Evolutionary conservation across 2,113 vertebrate genomes (phyloP).

Genomic region (Thalassoma bifasciatum): DNA sequence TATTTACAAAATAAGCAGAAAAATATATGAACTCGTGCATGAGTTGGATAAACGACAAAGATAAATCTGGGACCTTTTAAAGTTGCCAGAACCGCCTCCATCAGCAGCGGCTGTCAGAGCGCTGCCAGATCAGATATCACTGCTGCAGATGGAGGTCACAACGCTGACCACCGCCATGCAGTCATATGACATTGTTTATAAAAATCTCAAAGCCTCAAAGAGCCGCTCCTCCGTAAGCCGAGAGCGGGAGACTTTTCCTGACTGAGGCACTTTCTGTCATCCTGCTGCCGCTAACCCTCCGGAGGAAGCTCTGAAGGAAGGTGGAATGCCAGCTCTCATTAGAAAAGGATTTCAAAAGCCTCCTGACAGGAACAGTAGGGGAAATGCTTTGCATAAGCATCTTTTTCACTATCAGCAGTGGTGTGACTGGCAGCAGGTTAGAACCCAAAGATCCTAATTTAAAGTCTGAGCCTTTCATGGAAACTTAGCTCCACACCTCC

Average conservation of each 20-base stretch:
- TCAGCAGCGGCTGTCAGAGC: conserved; percentile 33
- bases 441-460: conserved; percentile 58
- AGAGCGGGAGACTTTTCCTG: conserved; percentile 52
- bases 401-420: conserved; percentile 47
- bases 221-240: conserved; percentile 14
- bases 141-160: conserved; percentile 41
- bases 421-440: conserved; percentile 67
- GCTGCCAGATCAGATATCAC: conserved; percentile 40
- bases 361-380: conserved; percentile 62
- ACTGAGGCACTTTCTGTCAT: conserved; percentile 58
- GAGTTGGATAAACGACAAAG: background rate
- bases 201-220: conserved; percentile 22
- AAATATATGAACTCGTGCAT: background rate
- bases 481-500: conserved; percentile 32
- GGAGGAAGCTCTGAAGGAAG: conserved; percentile 56
- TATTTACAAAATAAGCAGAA: background rate
- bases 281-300: conserved; percentile 23
- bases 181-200: conserved; percentile 33
- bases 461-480: conserved; percentile 52
- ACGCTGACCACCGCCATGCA: conserved; percentile 23
- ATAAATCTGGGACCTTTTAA: conserved; percentile 6
- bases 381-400: conserved; percentile 70
- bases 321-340: conserved; percentile 68
- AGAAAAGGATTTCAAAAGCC: conserved; percentile 67
- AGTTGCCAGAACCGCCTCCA: conserved; percentile 17